These are phyloP conservation scores for Zelostemma sp. DNA, from an alignment of 1,140 invertebrate genomes.

Conservation along the genomic window DNA sequence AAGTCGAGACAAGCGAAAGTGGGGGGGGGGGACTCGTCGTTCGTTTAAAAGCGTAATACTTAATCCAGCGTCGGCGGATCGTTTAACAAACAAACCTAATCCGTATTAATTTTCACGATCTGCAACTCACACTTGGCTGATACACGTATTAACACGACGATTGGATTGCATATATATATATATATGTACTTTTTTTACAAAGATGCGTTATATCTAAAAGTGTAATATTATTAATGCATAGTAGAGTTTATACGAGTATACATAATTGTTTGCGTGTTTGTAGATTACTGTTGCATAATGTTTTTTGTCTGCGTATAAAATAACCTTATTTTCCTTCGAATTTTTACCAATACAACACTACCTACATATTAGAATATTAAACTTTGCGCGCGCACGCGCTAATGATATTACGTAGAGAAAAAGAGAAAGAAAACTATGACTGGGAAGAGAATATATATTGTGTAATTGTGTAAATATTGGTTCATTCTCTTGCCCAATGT, in stretches of 20 bases:
- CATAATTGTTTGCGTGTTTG: constrained; percentile 53
- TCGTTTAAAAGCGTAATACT: constrained; percentile 2
- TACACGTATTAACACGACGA: constrained; percentile 44
- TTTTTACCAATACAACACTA: too few relatives aligned
- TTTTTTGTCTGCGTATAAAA: too few relatives aligned
- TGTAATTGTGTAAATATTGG: constrained; percentile 61
- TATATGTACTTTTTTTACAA: constrained; percentile 53
- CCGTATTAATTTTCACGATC: constrained; percentile 36
- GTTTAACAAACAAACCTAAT: constrained; percentile 31
- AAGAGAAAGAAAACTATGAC: constrained; percentile 24
- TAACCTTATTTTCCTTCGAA: too few relatives aligned
- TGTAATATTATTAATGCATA: constrained; percentile 57
- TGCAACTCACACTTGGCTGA: constrained; percentile 24
- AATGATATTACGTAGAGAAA: constrained; percentile 17
- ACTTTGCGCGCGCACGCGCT: constrained; percentile 6
- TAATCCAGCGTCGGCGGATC: constrained; percentile 26
- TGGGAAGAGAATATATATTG: constrained; percentile 50
- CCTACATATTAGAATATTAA: constrained; percentile 25
- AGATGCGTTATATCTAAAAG: constrained; percentile 37
- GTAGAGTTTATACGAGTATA: constrained; percentile 46
- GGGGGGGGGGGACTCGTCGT: constrained; percentile 4
- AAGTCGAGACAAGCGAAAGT: background rate
- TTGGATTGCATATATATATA: constrained; percentile 49
- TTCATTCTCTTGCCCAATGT: constrained; percentile 50
- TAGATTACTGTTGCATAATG: constrained; percentile 42